Conservation (phyloP, 2,797 vertebrate species). For the Gallirallus australis region DNA sequence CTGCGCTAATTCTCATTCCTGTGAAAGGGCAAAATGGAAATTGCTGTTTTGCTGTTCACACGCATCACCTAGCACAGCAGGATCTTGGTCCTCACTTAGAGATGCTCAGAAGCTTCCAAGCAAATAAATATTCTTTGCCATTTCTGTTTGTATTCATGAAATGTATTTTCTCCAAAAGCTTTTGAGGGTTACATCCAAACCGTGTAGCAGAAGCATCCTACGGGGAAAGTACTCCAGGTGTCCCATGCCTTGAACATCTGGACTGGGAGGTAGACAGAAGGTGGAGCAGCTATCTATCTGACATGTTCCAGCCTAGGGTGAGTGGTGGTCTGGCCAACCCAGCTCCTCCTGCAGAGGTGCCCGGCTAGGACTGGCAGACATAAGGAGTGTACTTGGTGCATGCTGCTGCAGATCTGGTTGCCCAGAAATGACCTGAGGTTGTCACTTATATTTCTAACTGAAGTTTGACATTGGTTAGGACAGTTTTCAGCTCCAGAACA, state of each 20-base stretch:
- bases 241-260: background rate
- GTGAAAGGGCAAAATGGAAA: constrained; percentile 34
- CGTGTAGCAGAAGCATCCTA: rapidly evolving
- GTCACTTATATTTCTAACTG: background rate
- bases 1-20: background rate
- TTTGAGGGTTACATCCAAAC: background rate
- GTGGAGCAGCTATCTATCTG: background rate
- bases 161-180: background rate
- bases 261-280: background rate
- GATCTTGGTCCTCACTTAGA: background rate
- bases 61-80: background rate
- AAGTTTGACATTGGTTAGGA: background rate
- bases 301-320: background rate
- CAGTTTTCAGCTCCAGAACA: background rate
- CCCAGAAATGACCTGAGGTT: background rate
- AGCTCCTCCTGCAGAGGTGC: background rate
- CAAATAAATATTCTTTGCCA: background rate
- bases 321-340: background rate
- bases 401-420: background rate
- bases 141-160: background rate
- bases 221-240: background rate
- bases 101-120: background rate
- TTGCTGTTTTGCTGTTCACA: background rate
- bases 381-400: background rate
- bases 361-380: background rate